Conservation (phyloP, 2,888 invertebrate genomes). For the Limnephilus lunatus region DNA sequence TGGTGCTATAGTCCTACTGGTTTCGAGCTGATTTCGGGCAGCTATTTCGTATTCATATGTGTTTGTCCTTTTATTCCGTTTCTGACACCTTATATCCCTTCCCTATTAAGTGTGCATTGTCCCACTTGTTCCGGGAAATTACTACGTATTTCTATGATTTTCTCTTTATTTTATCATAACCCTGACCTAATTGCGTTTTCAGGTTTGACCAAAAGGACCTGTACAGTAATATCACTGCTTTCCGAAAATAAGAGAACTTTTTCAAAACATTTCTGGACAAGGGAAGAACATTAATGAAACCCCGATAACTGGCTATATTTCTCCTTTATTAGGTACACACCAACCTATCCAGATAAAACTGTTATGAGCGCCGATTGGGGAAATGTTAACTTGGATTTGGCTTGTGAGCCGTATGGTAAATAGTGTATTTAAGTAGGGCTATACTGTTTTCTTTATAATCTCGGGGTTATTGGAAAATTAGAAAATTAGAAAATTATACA, state of each 20-base stretch:
- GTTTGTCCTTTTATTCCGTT: too few relatives aligned
- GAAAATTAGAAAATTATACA: not conserved
- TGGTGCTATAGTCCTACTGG: too few relatives aligned
- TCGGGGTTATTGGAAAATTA: not conserved
- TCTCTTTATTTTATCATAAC: not conserved
- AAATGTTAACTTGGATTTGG: not conserved
- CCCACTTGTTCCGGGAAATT: not conserved
- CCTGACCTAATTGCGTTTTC: not conserved
- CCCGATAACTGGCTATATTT: not conserved
- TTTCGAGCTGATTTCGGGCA: too few relatives aligned
- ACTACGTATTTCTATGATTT: not conserved
- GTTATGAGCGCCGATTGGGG: not conserved
- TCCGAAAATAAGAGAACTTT: conserved; percentile 11
- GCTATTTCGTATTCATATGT: too few relatives aligned
- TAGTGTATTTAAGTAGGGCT: not conserved
- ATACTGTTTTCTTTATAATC: not conserved
- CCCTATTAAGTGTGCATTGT: not conserved
- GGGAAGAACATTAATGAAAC: not conserved
- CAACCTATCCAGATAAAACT: not conserved
- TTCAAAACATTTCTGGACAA: not conserved
- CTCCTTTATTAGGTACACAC: not conserved
- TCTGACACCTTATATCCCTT: too few relatives aligned
- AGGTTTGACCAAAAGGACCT: not conserved
- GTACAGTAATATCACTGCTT: not conserved
- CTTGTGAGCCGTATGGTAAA: not conserved